A percentile compares a stretch with the other conserved stretches of the same genome.
phyloP scores from a whole-genome alignment of 2,888 invertebrate species.

The Chrysolina americana region DNA sequence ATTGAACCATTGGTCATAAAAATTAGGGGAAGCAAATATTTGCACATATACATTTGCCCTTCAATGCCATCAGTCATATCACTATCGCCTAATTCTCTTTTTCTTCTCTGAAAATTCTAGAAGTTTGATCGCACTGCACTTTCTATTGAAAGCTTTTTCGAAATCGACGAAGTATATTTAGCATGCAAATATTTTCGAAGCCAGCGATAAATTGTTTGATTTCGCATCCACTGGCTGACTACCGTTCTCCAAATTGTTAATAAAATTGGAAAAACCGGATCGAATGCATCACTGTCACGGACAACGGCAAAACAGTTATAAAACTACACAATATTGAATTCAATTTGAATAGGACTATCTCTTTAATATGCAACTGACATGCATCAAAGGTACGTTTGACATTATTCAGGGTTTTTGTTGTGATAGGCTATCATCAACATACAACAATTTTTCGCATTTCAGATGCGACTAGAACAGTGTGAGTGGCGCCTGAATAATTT shows the following conservation, averaged over 20 bases:
- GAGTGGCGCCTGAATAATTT: conserved; percentile 1
- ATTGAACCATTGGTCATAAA: too few species aligned
- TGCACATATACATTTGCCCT: too few species aligned
- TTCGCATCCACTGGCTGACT: background rate
- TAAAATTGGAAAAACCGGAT: conserved; percentile 26
- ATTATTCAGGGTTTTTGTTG: conserved; percentile 15
- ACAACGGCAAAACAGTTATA: conserved; percentile 26
- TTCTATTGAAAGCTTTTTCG: background rate
- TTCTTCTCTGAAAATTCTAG: too few species aligned
- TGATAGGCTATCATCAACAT: conserved; percentile 11
- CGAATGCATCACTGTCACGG: conserved; percentile 24
- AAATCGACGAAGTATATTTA: too few species aligned
- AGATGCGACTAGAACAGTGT: background rate
- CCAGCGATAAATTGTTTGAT: background rate
- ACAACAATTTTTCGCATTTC: conserved; percentile 15
- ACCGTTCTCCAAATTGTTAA: conserved; percentile 8
- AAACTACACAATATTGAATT: conserved; percentile 24
- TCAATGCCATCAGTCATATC: too few species aligned
- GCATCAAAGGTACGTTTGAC: background rate
- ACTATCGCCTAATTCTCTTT: too few species aligned
- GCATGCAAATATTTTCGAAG: background rate
- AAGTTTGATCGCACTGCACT: background rate
- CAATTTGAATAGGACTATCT: conserved; percentile 27
- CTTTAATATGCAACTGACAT: conserved; percentile 28
- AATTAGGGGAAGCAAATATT: too few species aligned